A percentile compares a stretch with the other conserved stretches of the same genome.
These are phyloP conservation scores for Eurytoma adleriae DNA, from an alignment of 2,888 invertebrate species.

Conservation along the genomic window DNA sequence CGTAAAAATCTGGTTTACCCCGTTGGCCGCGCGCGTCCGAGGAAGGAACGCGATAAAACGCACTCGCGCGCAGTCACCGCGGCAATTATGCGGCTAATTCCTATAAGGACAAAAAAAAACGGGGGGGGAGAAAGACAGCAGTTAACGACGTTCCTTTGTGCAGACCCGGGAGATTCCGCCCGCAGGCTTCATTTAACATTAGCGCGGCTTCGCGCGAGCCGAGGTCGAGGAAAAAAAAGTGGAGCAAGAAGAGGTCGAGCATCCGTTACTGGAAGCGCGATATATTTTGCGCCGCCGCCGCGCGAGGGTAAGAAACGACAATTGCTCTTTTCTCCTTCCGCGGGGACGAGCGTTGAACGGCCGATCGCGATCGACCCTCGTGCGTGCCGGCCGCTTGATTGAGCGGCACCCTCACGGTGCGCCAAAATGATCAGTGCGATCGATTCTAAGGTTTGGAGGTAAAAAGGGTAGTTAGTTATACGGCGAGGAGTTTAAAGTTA, in stretches of 20 bases:
- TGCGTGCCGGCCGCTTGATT: not conserved
- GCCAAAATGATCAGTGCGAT: too few species aligned
- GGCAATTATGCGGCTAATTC: conserved; percentile 28
- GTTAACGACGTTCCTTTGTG: conserved; percentile 34
- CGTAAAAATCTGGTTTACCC: conserved; percentile 14
- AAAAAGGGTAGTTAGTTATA: too few species aligned
- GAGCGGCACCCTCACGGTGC: not conserved
- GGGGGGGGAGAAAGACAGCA: not conserved
- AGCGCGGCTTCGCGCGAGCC: not conserved
- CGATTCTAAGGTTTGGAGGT: too few species aligned
- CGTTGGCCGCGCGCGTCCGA: not conserved
- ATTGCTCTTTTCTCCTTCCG: not conserved
- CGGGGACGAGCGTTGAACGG: too few species aligned
- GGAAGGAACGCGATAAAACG: conserved; percentile 11
- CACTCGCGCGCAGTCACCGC: not conserved
- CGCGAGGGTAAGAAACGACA: conserved; percentile 4
- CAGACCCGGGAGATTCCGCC: not conserved
- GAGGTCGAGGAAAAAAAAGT: not conserved
- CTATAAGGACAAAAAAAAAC: not conserved
- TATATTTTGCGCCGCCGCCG: conserved; percentile 10
- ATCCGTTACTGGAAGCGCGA: conserved; percentile 31
- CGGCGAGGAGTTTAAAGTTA: too few species aligned
- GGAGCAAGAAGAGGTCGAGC: not conserved
- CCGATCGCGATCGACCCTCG: not conserved
- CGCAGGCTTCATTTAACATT: conserved; percentile 20